Base-by-base conservation (phyloP, 2,888 invertebrate species). In the Andrena flavipes region DNA sequence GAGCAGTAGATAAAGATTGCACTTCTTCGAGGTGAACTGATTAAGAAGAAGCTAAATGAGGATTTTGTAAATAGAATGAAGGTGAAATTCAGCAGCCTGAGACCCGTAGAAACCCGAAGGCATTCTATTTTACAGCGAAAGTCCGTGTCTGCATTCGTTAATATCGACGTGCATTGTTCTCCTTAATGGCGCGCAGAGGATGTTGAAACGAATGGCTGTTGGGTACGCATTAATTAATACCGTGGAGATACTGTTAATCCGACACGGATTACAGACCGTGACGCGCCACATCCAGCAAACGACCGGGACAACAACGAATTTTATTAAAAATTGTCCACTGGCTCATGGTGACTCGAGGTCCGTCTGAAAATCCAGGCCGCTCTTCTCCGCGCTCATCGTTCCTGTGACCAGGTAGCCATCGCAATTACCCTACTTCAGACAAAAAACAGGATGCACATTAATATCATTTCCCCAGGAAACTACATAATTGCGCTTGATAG, bases 181-280 rank as follows among this genome's bases (percentile, higher is more conserved):
- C n/a, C n/a, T 49, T 26, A 60, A 65, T 71, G 51, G 29, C 29
- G 23, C 67, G 4, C 49, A 13, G 1, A 30, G 4, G 13, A 30
- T 29, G n/a, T 23, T 16, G 26, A 13, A 35, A 69, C 30, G 48
- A 65, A 35, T 64, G 8, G 23, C 42, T 26, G 63, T 16, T 2
- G 48, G 3, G 51, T 33, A 30, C 10, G 30, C 26, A 76, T 87
- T 74, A 76, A 72, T 76, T 76, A 30, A 65, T 59, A n/a, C 48
- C 63, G 56, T 10, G 33, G 35, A 68, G 63, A 74, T 85, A 88
- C 81, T 84, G 82, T 88, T 88, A 88, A 87, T 80, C 68, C 68
- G 85, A 70, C 85, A 87, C 85, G 62, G 72, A 84, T 88, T 87
- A 80, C 81, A 48, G 29, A 79, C 82, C 88, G 84, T 88, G 77